Evolutionary conservation across 2,113 vertebrate species (phyloP).

Genomic region (Muscicapa adusta): DNA sequence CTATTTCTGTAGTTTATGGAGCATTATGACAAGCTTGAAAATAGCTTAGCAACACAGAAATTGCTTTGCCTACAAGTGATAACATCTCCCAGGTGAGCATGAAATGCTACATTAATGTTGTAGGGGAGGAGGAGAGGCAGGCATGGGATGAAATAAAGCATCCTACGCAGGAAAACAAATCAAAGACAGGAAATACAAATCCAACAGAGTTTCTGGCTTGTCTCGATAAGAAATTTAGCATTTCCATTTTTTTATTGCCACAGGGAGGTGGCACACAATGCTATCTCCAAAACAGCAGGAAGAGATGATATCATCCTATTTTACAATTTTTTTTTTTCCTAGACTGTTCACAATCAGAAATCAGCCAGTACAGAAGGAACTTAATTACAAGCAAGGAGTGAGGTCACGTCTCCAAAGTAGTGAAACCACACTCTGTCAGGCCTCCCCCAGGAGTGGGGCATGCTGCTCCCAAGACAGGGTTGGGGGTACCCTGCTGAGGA

Average conservation of each 20-base stretch:
- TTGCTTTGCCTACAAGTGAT: not conserved
- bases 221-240: not conserved
- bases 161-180: not conserved
- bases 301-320: conserved; percentile 3
- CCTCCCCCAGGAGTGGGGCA: not conserved
- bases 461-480: not conserved
- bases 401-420: not conserved
- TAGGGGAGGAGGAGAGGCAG: not conserved
- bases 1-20: not conserved
- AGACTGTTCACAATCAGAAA: not conserved
- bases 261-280: conserved; percentile 2
- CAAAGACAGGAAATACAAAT: conserved; percentile 26
- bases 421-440: not conserved
- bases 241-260: conserved; percentile 37
- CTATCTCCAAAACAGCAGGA: conserved; percentile 35
- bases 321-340: not conserved
- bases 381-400: not conserved
- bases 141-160: not conserved
- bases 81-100: conserved; percentile 46
- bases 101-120: not conserved
- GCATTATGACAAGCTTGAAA: not conserved
- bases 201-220: not conserved
- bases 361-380: not conserved
- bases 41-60: not conserved
- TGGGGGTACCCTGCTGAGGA: not conserved